Evolutionary conservation across 2,888 invertebrate species (phyloP).

Genomic region (Drosophila borealis): DNA sequence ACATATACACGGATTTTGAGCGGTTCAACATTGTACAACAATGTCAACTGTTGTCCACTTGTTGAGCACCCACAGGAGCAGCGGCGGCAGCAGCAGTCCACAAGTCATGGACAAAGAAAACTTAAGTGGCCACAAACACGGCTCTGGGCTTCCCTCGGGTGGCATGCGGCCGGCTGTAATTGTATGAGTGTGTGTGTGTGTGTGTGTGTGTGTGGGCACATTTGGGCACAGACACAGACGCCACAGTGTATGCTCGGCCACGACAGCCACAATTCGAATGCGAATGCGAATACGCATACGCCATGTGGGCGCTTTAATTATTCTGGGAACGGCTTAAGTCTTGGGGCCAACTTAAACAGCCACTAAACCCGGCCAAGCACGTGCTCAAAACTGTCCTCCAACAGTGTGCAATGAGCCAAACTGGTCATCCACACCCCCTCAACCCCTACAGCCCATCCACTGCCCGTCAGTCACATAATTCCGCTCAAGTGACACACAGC

Average conservation of each 20-base stretch:
- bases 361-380: constrained; percentile 69
- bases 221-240: constrained; percentile 9
- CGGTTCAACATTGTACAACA: constrained; percentile 56
- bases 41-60: constrained; percentile 77
- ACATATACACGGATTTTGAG: constrained; percentile 41
- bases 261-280: constrained; percentile 56
- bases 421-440: constrained; percentile 48
- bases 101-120: constrained; percentile 75
- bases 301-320: constrained; percentile 72
- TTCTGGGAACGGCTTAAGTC: constrained; percentile 58
- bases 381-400: constrained; percentile 42
- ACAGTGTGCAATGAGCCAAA: constrained; percentile 70
- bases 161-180: constrained; percentile 10
- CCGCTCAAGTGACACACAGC: constrained; percentile 66
- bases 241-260: constrained; percentile 22
- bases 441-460: constrained; percentile 32
- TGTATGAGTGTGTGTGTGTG: constrained; percentile 1
- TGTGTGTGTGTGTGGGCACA: constrained; percentile 4
- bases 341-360: constrained; percentile 64
- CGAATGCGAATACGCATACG: constrained; percentile 67
- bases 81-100: constrained; percentile 39
- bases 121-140: constrained; percentile 74
- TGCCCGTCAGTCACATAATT: constrained; percentile 69
- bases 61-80: constrained; percentile 59
- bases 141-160: constrained; percentile 13